Base-by-base conservation (phyloP, 2,113 vertebrate genomes). In the Neolamprologus cancellatus region DNA sequence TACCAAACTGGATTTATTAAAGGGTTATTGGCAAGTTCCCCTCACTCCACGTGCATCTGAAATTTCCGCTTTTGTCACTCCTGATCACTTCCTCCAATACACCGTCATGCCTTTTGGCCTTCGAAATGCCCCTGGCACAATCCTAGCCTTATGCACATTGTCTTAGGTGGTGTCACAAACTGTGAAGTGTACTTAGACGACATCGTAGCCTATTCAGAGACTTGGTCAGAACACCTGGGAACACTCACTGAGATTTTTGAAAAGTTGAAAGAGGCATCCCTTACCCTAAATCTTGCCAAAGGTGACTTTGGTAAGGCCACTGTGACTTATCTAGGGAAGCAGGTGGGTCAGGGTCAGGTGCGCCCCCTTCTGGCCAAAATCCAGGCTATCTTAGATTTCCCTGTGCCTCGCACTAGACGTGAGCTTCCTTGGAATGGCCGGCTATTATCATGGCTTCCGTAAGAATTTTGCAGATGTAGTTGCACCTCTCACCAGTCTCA, bases 231-330 rank as follows among this genome's bases (percentile, higher is more conserved):
- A 2, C 48, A 52, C 48, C 18, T 1, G 1, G 18, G 5, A 10
- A 52, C 48, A 52, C 48, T n/a, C 48, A 1, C 48, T 1, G 48
- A 52, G 0, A 52, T 52, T 5, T n/a, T 52, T 52, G 18, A 52
- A n/a, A 52, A 0, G 0, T 50, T 50, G 0, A n/a, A 50, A 50
- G 17, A 52, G 18, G 8, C 48, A 1, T 52, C 18, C 18, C 5
- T 52, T 52, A 52, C 50, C 50, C 50, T 6, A 52, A 52, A 52
- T 52, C 18, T 52, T 52, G 50, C 50, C 18, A 52, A 52, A 52
- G 20, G 50, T 2, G 50, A 53, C n/a, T 53, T 20, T 53, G 50
- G n/a, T 20, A 52, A 52, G 50, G 50, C 50, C 18, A 52, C 50
- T 52, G 50, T 52, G 50, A 52, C 9, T 20, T 52, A 52, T 52